Percentiles rank a stretch among this genome's conserved stretches.
Evolutionary conservation across 2,797 vertebrate genomes (phyloP).

Genomic region (Lemur catta): DNA sequence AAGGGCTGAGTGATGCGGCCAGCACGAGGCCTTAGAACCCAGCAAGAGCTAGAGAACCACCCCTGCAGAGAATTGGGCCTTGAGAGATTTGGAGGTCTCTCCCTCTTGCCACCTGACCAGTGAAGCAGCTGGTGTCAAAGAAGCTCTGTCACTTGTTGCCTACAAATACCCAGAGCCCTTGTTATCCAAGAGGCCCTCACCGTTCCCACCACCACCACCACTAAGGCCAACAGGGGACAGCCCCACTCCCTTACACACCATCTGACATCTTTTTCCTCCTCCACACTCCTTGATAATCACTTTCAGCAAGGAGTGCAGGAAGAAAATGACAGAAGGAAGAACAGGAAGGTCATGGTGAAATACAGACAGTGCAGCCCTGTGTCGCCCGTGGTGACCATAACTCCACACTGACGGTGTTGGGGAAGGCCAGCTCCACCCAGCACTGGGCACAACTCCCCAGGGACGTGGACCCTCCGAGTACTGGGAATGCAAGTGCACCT

Average conservation of each 20-base stretch:
- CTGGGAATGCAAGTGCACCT: rapidly evolving
- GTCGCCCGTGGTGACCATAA: rapidly evolving
- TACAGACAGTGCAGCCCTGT: rapidly evolving
- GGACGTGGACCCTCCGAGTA: rapidly evolving
- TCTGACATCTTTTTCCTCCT: background rate
- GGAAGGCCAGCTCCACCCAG: background rate
- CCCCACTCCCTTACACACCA: rapidly evolving
- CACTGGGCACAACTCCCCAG: rapidly evolving
- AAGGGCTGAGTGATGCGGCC: rapidly evolving
- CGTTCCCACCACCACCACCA: background rate
- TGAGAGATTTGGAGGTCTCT: rapidly evolving
- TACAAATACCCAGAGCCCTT: background rate
- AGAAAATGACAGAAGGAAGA: background rate
- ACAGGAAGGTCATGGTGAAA: background rate
- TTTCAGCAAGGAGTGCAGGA: background rate
- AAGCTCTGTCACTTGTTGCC: background rate
- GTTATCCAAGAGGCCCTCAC: background rate
- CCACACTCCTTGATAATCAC: background rate
- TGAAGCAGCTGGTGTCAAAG: background rate
- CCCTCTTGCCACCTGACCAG: too few relatives aligned
- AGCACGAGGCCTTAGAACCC: background rate
- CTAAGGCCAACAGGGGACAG: rapidly evolving
- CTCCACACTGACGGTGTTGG: rapidly evolving
- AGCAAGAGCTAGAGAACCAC: background rate
- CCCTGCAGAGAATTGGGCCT: background rate